Base-by-base conservation (phyloP, 2,888 invertebrate genomes). In the Cataglyphis cursor region DNA sequence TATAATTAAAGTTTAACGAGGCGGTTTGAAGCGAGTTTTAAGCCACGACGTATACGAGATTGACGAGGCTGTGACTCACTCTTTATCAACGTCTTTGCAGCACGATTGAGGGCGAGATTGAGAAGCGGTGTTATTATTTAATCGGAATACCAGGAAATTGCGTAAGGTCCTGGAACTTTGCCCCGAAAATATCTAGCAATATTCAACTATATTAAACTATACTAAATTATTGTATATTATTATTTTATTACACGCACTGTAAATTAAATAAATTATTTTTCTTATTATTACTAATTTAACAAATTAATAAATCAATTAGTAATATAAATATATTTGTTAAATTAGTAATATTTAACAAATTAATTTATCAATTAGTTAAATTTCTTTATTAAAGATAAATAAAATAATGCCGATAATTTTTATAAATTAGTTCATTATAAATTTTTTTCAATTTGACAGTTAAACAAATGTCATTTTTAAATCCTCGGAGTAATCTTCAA, bases 1-100 rank as follows among this genome's bases (percentile, higher is more conserved):
- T 18, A 54, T 78, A 70, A 78, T 78, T 70, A 59, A 70, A 24
- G 9, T 65, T 18, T 78, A 68, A 78, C 57, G 66, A 76, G 65
- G 9, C 44, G 21, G 9, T 12, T 61, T 44, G n/a, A 6, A 64
- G n/a, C 35, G 74, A 44, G 73, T n/a, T n/a, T 31, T 9, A 61
- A 44, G 6, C 5, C 28, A 24, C 41, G 28, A 41, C 24, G 73
- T 57, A 31, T 73, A 62, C 28, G 28, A 44, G 44, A 61, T 74
- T 31, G 44, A 62, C 28, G 48, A 74, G 44, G 21, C 24, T 24
- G 44, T 74, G 62, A 75, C 21, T 75, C 44, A 62, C 18, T 15
- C 35, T 48, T 75, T 62, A 75, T 62, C 62, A 62, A 62, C 5
- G 31, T 74, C 62, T 51, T 31, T 35, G 44, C 21, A 18, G 31